Base-by-base conservation (phyloP, 2,797 vertebrate species). In the Apodemus agrarius region DNA sequence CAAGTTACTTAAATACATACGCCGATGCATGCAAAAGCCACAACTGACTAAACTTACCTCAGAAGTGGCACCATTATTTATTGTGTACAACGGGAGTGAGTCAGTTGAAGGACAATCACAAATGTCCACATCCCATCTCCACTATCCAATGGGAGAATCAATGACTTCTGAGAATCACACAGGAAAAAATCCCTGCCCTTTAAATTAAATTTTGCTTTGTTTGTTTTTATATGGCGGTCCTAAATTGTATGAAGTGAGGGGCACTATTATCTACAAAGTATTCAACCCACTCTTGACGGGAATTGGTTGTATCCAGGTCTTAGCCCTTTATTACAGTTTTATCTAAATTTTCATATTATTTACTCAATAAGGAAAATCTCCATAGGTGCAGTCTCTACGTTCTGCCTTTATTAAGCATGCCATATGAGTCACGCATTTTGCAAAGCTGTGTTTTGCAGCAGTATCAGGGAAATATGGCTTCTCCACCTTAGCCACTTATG, bases 101-200 rank as follows among this genome's bases (percentile, higher is more conserved):
- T 49, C 83, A 14, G 13, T 54, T 49, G 13, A 37, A 72, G 34
- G 0, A 86, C 14, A 29, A 46, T 57, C 52, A 37, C 21, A 57
- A 37, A 57, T 24, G 21, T 13, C 13, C 22, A 69, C 6, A 86
- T 8, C 2, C 49, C 2, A 52, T 3, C 31, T 86, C 21, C 63
- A 86, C 19, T 86, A 24, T 26, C 17, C 26, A 37, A 34, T 86
- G 46, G 4, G 80, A 24, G 22, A 72, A 85, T 22, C 14, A 95
- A 54, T 92, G 6, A 12, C 67, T 90, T 96, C 89, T 40, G 14
- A 88, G 49, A 82, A 83, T 96, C 93, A 46, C 1, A 95, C 80
- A 79, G 43, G 11, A 0, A 1, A 46, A 76, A 76, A 92, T 11
- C 75, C 14, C 46, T 26, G 31, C 12, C 34, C 6, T 90, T 34